Conservation (phyloP, 2,113 vertebrate species). For the Leucosticte australis region DNA sequence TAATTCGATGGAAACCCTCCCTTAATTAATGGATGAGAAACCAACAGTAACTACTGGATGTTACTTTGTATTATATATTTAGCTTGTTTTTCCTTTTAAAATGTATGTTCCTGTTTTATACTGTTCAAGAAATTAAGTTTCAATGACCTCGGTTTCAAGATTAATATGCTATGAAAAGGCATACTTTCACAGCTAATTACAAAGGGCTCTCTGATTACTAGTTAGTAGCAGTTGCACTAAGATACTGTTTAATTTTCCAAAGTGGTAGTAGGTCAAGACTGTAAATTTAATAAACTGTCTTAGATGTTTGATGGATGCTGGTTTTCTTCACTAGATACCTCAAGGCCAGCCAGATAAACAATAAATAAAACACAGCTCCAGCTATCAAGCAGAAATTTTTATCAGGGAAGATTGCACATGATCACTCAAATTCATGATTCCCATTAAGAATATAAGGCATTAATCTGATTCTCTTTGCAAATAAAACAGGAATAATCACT, state of each 20-base stretch:
- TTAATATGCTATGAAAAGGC: slow-evolving; percentile 25
- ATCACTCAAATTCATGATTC: background rate
- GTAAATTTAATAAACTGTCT: background rate
- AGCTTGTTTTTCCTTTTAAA: slow-evolving; percentile 31
- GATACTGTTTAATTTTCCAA: background rate
- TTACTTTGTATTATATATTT: slow-evolving; percentile 30
- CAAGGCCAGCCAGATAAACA: background rate
- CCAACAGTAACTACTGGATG: background rate
- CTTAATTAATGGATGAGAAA: slow-evolving; percentile 73
- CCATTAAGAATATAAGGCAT: background rate
- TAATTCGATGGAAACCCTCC: slow-evolving; percentile 67
- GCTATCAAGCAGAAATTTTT: background rate
- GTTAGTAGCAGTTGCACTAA: background rate
- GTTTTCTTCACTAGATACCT: background rate
- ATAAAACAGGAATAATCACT: background rate
- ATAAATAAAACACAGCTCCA: background rate
- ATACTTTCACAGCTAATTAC: slow-evolving; percentile 10
- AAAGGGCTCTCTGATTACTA: slow-evolving; percentile 12
- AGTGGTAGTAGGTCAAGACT: background rate
- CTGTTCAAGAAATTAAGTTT: background rate
- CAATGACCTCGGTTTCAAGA: slow-evolving; percentile 51
- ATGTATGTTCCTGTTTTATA: background rate
- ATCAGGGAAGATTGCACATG: background rate
- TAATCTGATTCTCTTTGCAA: background rate
- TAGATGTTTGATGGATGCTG: background rate